Evolutionary conservation across 2,888 invertebrate species (phyloP).

Genomic region (Eristalis tenax): DNA sequence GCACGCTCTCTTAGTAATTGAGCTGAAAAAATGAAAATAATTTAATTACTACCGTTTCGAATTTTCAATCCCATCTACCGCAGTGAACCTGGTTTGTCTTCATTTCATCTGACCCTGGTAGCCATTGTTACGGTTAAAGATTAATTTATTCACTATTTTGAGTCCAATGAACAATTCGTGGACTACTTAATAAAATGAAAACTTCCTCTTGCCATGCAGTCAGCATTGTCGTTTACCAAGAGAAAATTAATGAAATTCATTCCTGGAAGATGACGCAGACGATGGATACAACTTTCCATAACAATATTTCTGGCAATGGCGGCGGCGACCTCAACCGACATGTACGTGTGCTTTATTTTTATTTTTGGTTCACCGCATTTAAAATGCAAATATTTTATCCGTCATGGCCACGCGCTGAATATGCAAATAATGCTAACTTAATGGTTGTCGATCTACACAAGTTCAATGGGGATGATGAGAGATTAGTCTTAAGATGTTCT

Average conservation of each 20-base stretch:
- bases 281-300: background rate
- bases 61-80: background rate
- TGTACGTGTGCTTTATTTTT: conserved; percentile 16
- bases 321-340: conserved; percentile 17
- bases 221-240: background rate
- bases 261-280: conserved; percentile 22
- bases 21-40: conserved; percentile 6
- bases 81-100: background rate
- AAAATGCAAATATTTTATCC: conserved; percentile 31
- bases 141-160: conserved; percentile 38
- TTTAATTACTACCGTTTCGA: conserved; percentile 30
- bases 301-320: background rate
- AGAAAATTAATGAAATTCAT: conserved; percentile 35
- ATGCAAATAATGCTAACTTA: conserved; percentile 23
- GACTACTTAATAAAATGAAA: conserved; percentile 42
- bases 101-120: background rate
- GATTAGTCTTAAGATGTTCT: background rate
- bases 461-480: background rate
- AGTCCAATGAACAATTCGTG: conserved; percentile 21
- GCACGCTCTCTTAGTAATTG: conserved; percentile 9
- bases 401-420: conserved; percentile 15
- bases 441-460: background rate
- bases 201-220: conserved; percentile 23
- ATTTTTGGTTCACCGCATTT: conserved; percentile 20
- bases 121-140: conserved; percentile 21